Evolutionary conservation across 2,113 vertebrate genomes (phyloP), one percentile per base, ranked within the genome.

Genomic region (Pachyramphus minor): DNA sequence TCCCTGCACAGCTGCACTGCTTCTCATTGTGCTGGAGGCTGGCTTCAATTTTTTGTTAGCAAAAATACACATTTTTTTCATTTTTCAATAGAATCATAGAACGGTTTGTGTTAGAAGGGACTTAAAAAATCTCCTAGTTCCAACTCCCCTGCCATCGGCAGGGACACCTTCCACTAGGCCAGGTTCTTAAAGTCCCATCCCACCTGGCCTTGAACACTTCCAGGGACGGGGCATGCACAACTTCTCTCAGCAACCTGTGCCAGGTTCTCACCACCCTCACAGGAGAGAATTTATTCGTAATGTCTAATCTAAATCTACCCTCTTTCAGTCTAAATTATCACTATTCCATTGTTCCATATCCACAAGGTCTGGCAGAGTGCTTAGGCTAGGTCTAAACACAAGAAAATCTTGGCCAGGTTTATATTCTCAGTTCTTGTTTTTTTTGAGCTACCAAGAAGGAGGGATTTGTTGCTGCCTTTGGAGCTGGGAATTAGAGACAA

Each of bases 391-490:
- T 71, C 24, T 41, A 52, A 75, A 73, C 8, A 33, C 37, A 55
- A 28, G 69, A 50, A 90, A 73, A 44, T 12, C 19, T 33, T 41
- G 42, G 35, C 10, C 49, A 37, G 11, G 19, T 66, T 91, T 90
- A 58, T 45, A 37, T 22, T 71, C 41, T 72, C 37, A 49, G 37
- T 58, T 93, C 42, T 79, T 53, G 50, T 2, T 74, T n/a, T 37
- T 95, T 82, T 91, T 68, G 75, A 84, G 42, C 30, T 95, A 68
- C 20, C 27, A 47, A 60, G 72, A 73, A 31, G 18, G n/a, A 84
- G 30, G 49, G 28, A 10, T 56, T 37, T 53, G 35, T 59, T 80
- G 30, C 55, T 90, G 79, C 37, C 50, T 71, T 86, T 84, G 47
- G 11, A 94, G 42, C 21, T 73, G 55, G 35, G 47, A 84, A 74